Percentiles rank a stretch among this genome's conserved stretches.
phyloP scores from a whole-genome alignment of 2,113 vertebrate genomes.

The Gasterosteus nipponicus region DNA sequence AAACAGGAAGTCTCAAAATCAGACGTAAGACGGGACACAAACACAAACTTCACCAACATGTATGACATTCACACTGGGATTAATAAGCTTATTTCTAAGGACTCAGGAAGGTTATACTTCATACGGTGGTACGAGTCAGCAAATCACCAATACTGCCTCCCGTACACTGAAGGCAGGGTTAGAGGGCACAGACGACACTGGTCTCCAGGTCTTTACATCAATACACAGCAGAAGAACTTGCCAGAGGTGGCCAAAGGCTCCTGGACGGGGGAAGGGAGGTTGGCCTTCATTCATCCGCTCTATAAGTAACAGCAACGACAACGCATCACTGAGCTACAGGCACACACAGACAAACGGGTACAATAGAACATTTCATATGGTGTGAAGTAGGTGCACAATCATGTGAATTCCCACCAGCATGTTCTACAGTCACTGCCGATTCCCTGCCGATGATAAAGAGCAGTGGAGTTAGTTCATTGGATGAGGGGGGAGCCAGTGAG shows the following conservation, averaged over 20 bases:
- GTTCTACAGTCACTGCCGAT: conserved; percentile 37
- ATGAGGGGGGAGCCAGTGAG: conserved; percentile 49
- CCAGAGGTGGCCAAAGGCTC: conserved; percentile 47
- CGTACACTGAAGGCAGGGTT: conserved; percentile 38
- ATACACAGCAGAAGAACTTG: conserved; percentile 49
- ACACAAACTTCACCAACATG: too few species aligned
- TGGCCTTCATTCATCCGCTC: conserved; percentile 68
- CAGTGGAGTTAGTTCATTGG: conserved; percentile 49
- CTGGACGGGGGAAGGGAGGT: conserved; percentile 10
- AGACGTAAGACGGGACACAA: too few species aligned
- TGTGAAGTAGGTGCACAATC: conserved; percentile 33
- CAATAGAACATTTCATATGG: too few species aligned
- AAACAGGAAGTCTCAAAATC: too few species aligned
- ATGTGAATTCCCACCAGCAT: conserved; percentile 39
- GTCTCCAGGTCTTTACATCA: conserved; percentile 44
- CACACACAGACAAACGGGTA: conserved; percentile 8
- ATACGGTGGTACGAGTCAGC: conserved; percentile 7
- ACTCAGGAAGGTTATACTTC: conserved; percentile 23
- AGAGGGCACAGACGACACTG: conserved; percentile 47
- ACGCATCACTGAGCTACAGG: conserved; percentile 61
- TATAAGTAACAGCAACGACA: conserved; percentile 43
- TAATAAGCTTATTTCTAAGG: conserved; percentile 27
- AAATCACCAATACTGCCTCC: conserved; percentile 15
- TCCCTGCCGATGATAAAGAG: conserved; percentile 64
- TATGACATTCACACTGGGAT: conserved; percentile 3